A percentile compares a stretch with the other conserved stretches of the same genome.
These are phyloP conservation scores for Jaculus jaculus DNA, from an alignment of 2,113 vertebrate genomes.

Conservation along the genomic window DNA sequence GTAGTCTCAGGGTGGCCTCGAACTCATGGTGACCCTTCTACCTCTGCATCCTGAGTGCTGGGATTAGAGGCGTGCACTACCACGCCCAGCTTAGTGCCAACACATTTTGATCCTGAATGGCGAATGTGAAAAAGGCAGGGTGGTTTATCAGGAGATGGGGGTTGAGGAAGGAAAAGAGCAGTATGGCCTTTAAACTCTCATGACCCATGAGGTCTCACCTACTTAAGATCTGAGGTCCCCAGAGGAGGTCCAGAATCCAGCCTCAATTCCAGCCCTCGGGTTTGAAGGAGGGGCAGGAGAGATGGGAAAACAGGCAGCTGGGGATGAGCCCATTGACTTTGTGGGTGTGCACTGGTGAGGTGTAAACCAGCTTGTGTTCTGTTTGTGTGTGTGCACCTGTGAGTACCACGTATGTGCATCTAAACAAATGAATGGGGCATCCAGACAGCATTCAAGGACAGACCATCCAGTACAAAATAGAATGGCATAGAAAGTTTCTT, in stretches of 20 bases:
- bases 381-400: neutral
- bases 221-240: neutral
- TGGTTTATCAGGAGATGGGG: no score
- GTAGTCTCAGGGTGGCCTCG: no score
- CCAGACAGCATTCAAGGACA: neutral
- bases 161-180: no score
- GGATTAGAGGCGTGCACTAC: no score
- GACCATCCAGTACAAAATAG: neutral
- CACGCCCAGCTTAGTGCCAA: neutral
- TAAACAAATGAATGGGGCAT: neutral
- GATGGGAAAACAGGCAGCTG: neutral
- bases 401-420: neutral
- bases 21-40: no score
- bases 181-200: no score
- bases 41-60: no score
- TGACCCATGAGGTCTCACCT: fast-evolving
- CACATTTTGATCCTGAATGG: no score
- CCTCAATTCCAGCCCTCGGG: neutral
- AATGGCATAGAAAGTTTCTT: neutral
- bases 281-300: neutral
- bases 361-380: fast-evolving
- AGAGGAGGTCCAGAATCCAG: neutral
- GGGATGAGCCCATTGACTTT: neutral
- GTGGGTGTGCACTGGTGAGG: neutral
- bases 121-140: no score